Percentiles rank a stretch among this genome's conserved stretches.
phyloP scores from a whole-genome alignment of 2,888 invertebrate species.

The Syritta pipiens region DNA sequence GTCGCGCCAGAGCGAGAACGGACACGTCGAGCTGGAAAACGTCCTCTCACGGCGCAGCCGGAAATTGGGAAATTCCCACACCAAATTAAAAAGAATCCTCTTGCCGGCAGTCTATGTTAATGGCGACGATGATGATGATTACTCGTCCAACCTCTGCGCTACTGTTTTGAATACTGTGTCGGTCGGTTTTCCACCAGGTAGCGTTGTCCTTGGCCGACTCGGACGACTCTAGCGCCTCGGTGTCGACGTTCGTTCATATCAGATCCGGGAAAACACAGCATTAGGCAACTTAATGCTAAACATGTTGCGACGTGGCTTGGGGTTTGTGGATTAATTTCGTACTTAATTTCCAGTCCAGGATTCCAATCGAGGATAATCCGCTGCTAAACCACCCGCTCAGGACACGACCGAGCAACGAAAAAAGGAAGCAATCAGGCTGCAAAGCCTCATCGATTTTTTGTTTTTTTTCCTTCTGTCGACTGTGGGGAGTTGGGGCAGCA shows the following conservation, averaged over 20 bases:
- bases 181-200: neutral
- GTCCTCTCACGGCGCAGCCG: constrained; percentile 17
- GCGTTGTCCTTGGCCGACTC: neutral
- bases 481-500: neutral
- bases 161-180: constrained; percentile 28
- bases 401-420: constrained; percentile 20
- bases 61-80: constrained; percentile 56
- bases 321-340: constrained; percentile 42
- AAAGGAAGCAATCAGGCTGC: constrained; percentile 62
- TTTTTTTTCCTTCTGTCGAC: too few relatives aligned
- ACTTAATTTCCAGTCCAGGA: constrained; percentile 43
- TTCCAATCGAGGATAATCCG: constrained; percentile 60
- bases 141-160: constrained; percentile 36
- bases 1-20: constrained; percentile 33
- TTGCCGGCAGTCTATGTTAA: constrained; percentile 38
- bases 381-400: constrained; percentile 50
- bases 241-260: constrained; percentile 11
- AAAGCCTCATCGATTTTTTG: constrained; percentile 67
- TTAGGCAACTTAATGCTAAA: constrained; percentile 59
- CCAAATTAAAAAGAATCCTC: constrained; percentile 11
- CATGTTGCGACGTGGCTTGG: constrained; percentile 46
- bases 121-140: constrained; percentile 48
- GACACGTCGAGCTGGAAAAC: constrained; percentile 4
- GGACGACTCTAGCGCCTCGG: constrained; percentile 44
- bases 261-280: constrained; percentile 53